Conservation (phyloP, 2,888 invertebrate species). For the Cordylochernes scorpioides region DNA sequence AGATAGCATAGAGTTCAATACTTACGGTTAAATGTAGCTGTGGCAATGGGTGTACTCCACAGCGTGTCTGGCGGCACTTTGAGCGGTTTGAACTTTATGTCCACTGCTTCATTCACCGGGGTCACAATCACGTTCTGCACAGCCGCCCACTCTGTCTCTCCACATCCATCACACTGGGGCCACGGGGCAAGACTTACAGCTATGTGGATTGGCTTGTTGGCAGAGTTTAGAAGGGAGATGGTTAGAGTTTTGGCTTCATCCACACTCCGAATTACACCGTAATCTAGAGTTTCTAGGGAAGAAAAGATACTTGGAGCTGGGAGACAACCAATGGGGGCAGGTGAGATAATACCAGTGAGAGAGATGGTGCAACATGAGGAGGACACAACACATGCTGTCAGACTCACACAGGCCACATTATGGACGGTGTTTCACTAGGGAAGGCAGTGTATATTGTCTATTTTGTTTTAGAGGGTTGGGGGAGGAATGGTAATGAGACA, state of each 20-base stretch:
- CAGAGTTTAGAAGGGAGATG: conserved; percentile 38
- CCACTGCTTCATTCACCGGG: conserved; percentile 36
- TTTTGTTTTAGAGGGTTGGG: no score
- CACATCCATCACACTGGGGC: not conserved
- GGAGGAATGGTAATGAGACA: no score
- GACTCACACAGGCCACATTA: no score
- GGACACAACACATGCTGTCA: no score
- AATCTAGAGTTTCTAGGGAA: conserved; percentile 47
- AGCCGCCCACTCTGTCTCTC: not conserved
- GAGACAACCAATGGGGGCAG: no score
- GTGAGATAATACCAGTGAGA: no score
- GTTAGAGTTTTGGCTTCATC: conserved; percentile 32
- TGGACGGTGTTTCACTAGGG: no score
- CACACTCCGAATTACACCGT: conserved; percentile 50
- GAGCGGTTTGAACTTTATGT: conserved; percentile 34
- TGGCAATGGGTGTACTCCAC: conserved; percentile 34
- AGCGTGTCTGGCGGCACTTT: conserved; percentile 36
- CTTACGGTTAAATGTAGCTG: conserved; percentile 39
- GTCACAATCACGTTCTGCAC: conserved; percentile 29
- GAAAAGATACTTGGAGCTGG: conserved; percentile 39
- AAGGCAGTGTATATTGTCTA: no score
- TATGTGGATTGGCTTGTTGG: conserved; percentile 37
- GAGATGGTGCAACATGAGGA: no score
- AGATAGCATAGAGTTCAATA: conserved; percentile 1
- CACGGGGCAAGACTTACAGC: conserved; percentile 27